phyloP scores from a whole-genome alignment of 2,113 vertebrate species.

The Oncorhynchus mykiss region DNA sequence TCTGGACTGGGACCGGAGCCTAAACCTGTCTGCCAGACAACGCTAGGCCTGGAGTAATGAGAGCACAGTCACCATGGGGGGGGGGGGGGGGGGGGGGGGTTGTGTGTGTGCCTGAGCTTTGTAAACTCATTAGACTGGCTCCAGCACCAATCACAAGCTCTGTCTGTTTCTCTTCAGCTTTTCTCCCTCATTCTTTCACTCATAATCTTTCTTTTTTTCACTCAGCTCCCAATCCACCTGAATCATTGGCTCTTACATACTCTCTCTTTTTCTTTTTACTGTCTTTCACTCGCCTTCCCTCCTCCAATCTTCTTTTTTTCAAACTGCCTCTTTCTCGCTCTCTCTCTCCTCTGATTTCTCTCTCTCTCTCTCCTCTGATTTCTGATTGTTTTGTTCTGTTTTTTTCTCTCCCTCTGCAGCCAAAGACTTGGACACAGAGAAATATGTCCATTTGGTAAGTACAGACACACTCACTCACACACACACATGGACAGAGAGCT shows the following conservation, averaged over 20 bases:
- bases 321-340: too few relatives aligned
- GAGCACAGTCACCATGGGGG: slow-evolving; percentile 41
- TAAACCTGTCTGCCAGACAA: slow-evolving; percentile 54
- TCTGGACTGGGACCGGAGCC: slow-evolving; percentile 61
- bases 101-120: slow-evolving; percentile 42
- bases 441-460: slow-evolving; percentile 98
- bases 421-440: slow-evolving; percentile 97
- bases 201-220: slow-evolving; percentile 62
- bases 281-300: background rate
- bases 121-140: slow-evolving; percentile 67
- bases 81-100: slow-evolving; percentile 19
- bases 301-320: slow-evolving; percentile 18
- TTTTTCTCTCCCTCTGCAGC: slow-evolving; percentile 69
- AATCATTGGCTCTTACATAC: slow-evolving; percentile 15
- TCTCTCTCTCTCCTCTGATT: too few relatives aligned
- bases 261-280: slow-evolving; percentile 35
- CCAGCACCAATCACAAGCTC: slow-evolving; percentile 60
- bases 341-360: background rate
- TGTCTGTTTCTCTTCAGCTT: slow-evolving; percentile 62
- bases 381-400: background rate
- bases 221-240: slow-evolving; percentile 4
- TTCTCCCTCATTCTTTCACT: slow-evolving; percentile 57
- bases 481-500: too few relatives aligned
- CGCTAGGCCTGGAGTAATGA: slow-evolving; percentile 45
- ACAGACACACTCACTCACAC: background rate